Base-by-base conservation (phyloP, 1,140 invertebrate genomes). In the Rhopalosiphum maidis region DNA sequence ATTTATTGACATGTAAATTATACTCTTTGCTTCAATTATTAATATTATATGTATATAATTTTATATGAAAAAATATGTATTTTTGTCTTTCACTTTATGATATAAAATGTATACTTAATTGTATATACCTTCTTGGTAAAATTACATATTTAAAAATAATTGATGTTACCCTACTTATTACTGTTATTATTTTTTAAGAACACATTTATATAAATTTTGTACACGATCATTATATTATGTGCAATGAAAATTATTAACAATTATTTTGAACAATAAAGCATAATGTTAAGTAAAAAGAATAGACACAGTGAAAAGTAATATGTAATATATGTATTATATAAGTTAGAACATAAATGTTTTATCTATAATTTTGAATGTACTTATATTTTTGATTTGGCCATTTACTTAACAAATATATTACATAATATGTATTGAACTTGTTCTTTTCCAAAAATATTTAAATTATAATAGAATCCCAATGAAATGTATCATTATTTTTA, bases 341-440 rank as follows among this genome's bases (percentile, higher is more conserved):
- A 77, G 60, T 77, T 77, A 77, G 15, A 77, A n/a, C 30, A 18
- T 15, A 22, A 22, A 3, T 48, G 48, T 88, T 88, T 48, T 88
- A 88, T n/a, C 35, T 48, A 88, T 88, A 35, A 48, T 48, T 48
- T 30, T 88, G 7, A 87, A 60, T 90, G 89, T 90, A 90, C 89
- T 90, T 90, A 60, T 90, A 43, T 60, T 41, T 90, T 90, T 41
- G 43, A n/a, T 90, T 90, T 90, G 54, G 89, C 89, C 48, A 90
- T 90, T 55, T 55, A 90, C 88, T 41, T 90, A 60, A 90, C 35
- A 60, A 90, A 90, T 90, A 60, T 90, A 90, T 60, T 51, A 90
- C 23, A 43, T 7, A 15, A 25, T 43, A 91, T 43, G 18, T n/a
- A 77, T 23, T 54, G 1, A 35, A 89, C 4, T 54, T 51, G 18